Conservation (phyloP, 2,888 invertebrate genomes). For the Abrostola triplasia region DNA sequence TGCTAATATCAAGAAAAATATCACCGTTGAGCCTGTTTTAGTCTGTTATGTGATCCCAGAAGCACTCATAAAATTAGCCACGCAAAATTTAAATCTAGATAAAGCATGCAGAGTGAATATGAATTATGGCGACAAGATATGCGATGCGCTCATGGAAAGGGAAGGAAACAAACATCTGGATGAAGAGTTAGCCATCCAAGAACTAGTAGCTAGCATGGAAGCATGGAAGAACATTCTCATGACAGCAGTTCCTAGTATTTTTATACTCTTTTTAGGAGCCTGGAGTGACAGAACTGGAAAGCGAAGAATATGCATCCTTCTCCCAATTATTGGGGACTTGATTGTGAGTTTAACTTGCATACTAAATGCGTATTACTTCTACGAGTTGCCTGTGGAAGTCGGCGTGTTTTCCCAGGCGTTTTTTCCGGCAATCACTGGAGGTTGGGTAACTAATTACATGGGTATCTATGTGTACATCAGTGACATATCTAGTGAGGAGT, state of each 20-base stretch:
- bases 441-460: conserved; percentile 87
- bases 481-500: conserved; percentile 86
- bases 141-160: conserved; percentile 91
- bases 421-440: conserved; percentile 86
- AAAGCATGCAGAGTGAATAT: conserved; percentile 95
- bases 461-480: conserved; percentile 89
- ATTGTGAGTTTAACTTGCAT: conserved; percentile 83
- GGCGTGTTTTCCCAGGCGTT: conserved; percentile 86
- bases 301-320: conserved; percentile 87
- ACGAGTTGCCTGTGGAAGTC: conserved; percentile 85
- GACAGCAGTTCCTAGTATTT: conserved; percentile 85
- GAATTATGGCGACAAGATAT: conserved; percentile 90
- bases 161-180: conserved; percentile 90
- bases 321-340: conserved; percentile 87
- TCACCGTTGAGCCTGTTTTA: conserved; percentile 90
- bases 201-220: conserved; percentile 86
- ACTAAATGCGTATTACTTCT: conserved; percentile 86
- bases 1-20: conserved; percentile 84
- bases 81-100: conserved; percentile 94
- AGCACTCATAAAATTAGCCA: conserved; percentile 91
- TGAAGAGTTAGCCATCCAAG: conserved; percentile 89
- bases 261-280: conserved; percentile 88
- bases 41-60: conserved; percentile 90
- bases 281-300: conserved; percentile 89
- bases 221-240: conserved; percentile 87